Percentiles rank a stretch among this genome's conserved stretches.
phyloP scores from a whole-genome alignment of 2,113 vertebrate species.

The Telmatochromis brachygnathus region DNA sequence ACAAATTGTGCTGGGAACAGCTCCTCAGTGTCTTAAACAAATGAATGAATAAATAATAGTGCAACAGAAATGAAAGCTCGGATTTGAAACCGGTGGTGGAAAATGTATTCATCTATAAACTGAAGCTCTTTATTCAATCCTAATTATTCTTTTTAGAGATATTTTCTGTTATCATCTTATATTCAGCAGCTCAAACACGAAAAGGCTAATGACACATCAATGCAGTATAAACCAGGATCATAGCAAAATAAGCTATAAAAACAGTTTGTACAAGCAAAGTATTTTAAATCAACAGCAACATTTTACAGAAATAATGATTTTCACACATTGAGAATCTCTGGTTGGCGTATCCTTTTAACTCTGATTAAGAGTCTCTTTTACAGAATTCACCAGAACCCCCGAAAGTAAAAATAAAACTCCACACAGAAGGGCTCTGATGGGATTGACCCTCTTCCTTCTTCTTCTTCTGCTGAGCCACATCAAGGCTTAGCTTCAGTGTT shows the following conservation, averaged over 20 bases:
- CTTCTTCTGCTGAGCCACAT: neutral
- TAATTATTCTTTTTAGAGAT: rapidly evolving
- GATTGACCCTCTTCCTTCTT: neutral
- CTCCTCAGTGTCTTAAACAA: neutral
- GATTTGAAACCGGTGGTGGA: neutral
- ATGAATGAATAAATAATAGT: neutral
- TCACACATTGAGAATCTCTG: neutral
- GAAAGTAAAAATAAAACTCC: neutral
- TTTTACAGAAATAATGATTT: neutral
- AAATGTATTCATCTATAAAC: neutral
- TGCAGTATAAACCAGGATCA: neutral
- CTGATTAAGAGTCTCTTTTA: neutral
- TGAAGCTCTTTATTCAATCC: neutral
- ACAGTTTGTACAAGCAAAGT: neutral
- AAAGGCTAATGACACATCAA: neutral
- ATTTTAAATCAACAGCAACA: neutral
- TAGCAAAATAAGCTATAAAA: neutral
- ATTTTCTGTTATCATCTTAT: neutral
- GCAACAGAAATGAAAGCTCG: neutral
- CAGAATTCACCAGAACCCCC: neutral
- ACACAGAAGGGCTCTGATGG: neutral
- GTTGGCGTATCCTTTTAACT: rapidly evolving
- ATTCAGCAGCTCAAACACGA: neutral
- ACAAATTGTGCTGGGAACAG: constrained; percentile 9
- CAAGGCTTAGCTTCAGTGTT: neutral